These are phyloP conservation scores for Physella acuta DNA, from an alignment of 1,140 invertebrate species.

Conservation along the genomic window DNA sequence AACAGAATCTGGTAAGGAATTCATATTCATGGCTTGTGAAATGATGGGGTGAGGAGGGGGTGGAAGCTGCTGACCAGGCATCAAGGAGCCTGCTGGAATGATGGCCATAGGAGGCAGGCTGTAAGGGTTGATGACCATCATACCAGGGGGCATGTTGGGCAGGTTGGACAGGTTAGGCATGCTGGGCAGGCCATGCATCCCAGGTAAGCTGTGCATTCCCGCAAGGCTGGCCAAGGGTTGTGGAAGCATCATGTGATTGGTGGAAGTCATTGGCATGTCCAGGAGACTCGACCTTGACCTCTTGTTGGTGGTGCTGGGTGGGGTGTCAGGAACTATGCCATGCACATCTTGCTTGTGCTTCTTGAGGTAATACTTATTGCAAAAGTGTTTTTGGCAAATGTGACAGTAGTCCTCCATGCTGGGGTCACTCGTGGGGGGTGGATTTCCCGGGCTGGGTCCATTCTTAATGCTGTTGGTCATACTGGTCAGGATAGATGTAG, in stretches of 20 bases:
- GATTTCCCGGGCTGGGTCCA: no score
- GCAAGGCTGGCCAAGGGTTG: conserved; percentile 48
- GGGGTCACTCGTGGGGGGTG: conserved; percentile 27
- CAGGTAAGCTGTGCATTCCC: conserved; percentile 31
- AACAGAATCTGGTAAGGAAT: conserved; percentile 25
- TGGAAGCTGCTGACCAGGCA: conserved; percentile 41
- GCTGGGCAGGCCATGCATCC: conserved; percentile 40
- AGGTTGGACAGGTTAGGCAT: conserved; percentile 31
- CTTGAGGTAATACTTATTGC: conserved; percentile 65
- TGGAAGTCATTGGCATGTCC: conserved; percentile 36
- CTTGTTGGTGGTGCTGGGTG: conserved; percentile 43
- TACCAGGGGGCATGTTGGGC: conserved; percentile 51
- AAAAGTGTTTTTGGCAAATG: conserved; percentile 61
- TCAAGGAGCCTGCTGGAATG: conserved; percentile 46
- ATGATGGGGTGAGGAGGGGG: conserved; percentile 40
- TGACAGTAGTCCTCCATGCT: conserved; percentile 60
- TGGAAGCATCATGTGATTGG: conserved; percentile 45
- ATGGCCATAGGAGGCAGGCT: conserved; percentile 51
- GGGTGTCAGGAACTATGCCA: conserved; percentile 58
- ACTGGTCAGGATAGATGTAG: conserved; percentile 28
- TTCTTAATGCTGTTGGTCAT: conserved; percentile 25
- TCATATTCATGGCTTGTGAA: conserved; percentile 37
- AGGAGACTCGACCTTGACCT: conserved; percentile 32
- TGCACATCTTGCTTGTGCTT: conserved; percentile 69
- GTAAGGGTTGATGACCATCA: conserved; percentile 60